phyloP scores from a whole-genome alignment of 2,797 vertebrate species.

The Sphaeramia orbicularis region DNA sequence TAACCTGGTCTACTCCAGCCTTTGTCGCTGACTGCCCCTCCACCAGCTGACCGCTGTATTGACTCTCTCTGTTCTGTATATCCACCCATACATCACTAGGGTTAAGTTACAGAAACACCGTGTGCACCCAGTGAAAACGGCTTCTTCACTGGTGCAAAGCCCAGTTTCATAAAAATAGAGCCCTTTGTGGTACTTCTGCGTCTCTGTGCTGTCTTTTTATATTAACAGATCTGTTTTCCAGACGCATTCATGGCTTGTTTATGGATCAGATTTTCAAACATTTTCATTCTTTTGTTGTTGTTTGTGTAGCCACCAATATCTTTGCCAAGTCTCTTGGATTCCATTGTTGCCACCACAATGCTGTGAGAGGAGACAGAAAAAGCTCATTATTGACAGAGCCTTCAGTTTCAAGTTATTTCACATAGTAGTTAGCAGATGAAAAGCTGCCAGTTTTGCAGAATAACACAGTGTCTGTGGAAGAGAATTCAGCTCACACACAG shows the following conservation, averaged over 20 bases:
- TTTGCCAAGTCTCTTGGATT: constrained; percentile 61
- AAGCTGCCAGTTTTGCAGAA: constrained; percentile 31
- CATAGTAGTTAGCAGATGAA: constrained; percentile 48
- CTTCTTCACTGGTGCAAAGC: constrained; percentile 30
- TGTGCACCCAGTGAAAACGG: constrained; percentile 22
- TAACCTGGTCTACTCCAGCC: constrained; percentile 17
- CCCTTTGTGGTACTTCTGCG: constrained; percentile 35
- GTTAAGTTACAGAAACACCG: constrained; percentile 31
- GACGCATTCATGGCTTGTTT: constrained; percentile 50
- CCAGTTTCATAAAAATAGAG: constrained; percentile 37
- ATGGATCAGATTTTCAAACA: constrained; percentile 48
- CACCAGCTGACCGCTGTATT: constrained; percentile 32
- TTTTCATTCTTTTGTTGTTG: constrained; percentile 44
- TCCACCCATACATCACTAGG: constrained; percentile 22
- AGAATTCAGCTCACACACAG: constrained; percentile 36
- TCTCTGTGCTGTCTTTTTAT: constrained; percentile 50
- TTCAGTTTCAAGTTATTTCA: constrained; percentile 48
- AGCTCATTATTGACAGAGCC: constrained; percentile 63
- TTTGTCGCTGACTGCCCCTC: constrained; percentile 16
- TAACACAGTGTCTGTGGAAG: constrained; percentile 32
- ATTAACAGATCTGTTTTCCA: constrained; percentile 43
- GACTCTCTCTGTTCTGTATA: constrained; percentile 30
- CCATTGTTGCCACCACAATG: constrained; percentile 47
- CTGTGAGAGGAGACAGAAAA: constrained; percentile 53
- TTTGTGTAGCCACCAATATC: constrained; percentile 52